Conservation (phyloP, 2,888 invertebrate species). For the Agrilus cyanescens region DNA sequence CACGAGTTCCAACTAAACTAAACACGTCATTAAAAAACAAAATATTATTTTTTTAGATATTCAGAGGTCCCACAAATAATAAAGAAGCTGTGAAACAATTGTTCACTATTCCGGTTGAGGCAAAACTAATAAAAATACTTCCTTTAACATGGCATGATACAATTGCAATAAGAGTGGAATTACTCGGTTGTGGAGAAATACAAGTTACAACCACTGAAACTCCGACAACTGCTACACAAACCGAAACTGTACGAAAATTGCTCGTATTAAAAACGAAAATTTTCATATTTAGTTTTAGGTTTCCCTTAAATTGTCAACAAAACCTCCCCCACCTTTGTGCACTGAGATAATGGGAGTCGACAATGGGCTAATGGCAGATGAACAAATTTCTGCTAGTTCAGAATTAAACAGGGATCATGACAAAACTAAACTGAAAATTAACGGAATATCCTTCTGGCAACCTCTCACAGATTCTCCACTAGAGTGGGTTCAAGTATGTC, state of each 20-base stretch:
- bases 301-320: no score
- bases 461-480: constrained; percentile 54
- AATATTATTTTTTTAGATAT: constrained; percentile 37
- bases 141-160: constrained; percentile 65
- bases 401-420: constrained; percentile 30
- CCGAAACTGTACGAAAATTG: not conserved
- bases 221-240: not conserved
- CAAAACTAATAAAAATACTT: constrained; percentile 55
- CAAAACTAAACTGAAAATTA: constrained; percentile 37
- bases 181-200: constrained; percentile 55
- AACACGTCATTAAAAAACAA: not conserved
- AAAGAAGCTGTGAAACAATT: constrained; percentile 47
- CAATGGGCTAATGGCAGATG: constrained; percentile 45
- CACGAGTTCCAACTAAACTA: not conserved
- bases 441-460: constrained; percentile 47
- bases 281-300: no score
- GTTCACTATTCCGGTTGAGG: constrained; percentile 63
- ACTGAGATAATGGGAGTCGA: constrained; percentile 63
- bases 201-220: constrained; percentile 5
- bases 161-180: constrained; percentile 53
- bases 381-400: constrained; percentile 59
- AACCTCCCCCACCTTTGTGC: constrained; percentile 36
- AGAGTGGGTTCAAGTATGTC: constrained; percentile 54
- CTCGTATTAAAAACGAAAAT: not conserved
- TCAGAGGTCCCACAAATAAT: constrained; percentile 59